Base-by-base conservation (phyloP, 1,140 invertebrate genomes). In the Cepaea nemoralis region DNA sequence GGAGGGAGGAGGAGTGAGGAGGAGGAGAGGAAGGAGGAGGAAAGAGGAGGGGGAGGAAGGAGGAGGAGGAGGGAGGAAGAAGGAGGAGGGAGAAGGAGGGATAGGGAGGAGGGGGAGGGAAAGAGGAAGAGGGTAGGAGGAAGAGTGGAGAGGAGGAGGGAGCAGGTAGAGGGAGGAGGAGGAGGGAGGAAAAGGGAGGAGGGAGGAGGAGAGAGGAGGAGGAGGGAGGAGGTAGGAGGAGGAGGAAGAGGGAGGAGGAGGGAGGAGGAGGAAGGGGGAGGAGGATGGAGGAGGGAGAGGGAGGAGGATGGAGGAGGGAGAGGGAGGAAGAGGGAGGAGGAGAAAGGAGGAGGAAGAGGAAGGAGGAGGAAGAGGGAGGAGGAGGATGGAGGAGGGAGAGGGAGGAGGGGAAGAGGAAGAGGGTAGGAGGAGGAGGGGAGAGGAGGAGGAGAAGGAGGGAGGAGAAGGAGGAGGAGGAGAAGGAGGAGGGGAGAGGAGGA, bases 201-300 rank as follows among this genome's bases (percentile, higher is more conserved):
- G 40, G 33, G 40, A n/a, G 40, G n/a, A 40, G 33, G 40, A n/a
- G n/a, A 37, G 39, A 35, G 39, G 0, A 39, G 35, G 71, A n/a
- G 39, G 3, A n/a, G 40, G n/a, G n/a, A n/a, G n/a, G n/a, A n/a
- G n/a, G n/a, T n/a, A n/a, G n/a, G n/a, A n/a, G n/a, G n/a, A n/a
- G 14, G 40, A 39, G 40, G 31, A 74, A 39, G 40, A 39, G 40
- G n/a, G 3, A 39, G 12, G 71, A 74, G 39, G 3, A 39, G 40
- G 71, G 40, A 39, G 1, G 71, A 74, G 71, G 71, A 74, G 71
- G 40, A 39, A n/a, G n/a, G n/a, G n/a, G n/a, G n/a, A n/a, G n/a
- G n/a, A n/a, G n/a, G n/a, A n/a, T n/a, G n/a, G n/a, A n/a, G n/a
- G n/a, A n/a, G n/a, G n/a, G n/a, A n/a, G n/a, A n/a, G n/a, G n/a